Percentiles rank a stretch among this genome's conserved stretches.
Evolutionary conservation across 2,797 vertebrate species (phyloP).

Genomic region (Onychomys leucogaster): DNA sequence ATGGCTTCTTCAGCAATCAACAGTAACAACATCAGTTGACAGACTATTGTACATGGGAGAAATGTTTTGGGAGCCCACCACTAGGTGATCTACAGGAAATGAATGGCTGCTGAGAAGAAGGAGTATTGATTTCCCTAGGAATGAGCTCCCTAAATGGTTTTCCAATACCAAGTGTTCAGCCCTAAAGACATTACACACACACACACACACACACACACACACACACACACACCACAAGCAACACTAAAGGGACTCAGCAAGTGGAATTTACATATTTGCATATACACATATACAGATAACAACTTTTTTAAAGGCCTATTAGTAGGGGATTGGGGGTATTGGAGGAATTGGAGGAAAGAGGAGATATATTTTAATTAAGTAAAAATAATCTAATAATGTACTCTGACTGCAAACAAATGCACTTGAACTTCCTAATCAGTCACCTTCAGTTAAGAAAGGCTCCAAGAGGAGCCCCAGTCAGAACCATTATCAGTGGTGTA

Average conservation of each 20-base stretch:
- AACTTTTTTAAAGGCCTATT: background rate
- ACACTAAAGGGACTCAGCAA: background rate
- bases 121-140: too few relatives aligned
- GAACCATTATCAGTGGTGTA: too few relatives aligned
- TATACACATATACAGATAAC: background rate
- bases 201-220: background rate
- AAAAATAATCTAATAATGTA: background rate
- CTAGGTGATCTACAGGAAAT: too few relatives aligned
- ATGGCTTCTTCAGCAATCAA: too few relatives aligned
- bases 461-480: too few relatives aligned
- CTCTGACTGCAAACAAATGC: background rate
- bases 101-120: too few relatives aligned
- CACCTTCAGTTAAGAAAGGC: background rate
- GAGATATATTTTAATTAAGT: background rate
- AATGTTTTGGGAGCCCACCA: too few relatives aligned
- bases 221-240: background rate
- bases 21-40: too few relatives aligned
- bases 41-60: too few relatives aligned
- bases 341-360: background rate
- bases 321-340: background rate
- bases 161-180: background rate
- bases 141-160: background rate
- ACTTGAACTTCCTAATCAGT: slow-evolving; percentile 26
- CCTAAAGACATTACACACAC: background rate
- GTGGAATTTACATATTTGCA: background rate